A percentile compares a stretch with the other conserved stretches of the same genome.
phyloP scores from a whole-genome alignment of 2,888 invertebrate genomes.

The Apotomis turbidana region DNA sequence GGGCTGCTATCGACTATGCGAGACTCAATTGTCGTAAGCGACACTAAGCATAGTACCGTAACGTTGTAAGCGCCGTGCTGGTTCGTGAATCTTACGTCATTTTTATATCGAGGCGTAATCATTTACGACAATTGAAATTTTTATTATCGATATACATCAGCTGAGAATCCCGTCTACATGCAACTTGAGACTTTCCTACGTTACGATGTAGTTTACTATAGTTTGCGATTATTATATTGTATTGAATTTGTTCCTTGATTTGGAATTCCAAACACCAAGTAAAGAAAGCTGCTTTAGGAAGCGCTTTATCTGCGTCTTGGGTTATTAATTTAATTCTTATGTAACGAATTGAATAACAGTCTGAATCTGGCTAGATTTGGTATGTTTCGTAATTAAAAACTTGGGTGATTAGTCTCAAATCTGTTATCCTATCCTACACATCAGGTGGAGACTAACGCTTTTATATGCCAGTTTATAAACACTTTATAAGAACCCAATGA shows the following conservation, averaged over 20 bases:
- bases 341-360: constrained; percentile 46
- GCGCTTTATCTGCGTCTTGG: constrained; percentile 60
- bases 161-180: constrained; percentile 19
- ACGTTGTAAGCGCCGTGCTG: no score
- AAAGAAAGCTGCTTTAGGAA: constrained; percentile 80
- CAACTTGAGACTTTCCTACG: neutral
- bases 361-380: neutral
- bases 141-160: constrained; percentile 16
- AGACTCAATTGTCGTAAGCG: no score
- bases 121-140: no score
- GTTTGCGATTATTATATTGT: constrained; percentile 41
- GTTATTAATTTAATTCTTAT: constrained; percentile 66
- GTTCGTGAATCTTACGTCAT: no score
- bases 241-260: constrained; percentile 74
- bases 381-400: constrained; percentile 3
- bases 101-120: no score
- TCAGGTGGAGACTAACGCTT: no score
- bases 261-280: constrained; percentile 76
- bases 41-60: no score
- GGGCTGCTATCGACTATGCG: no score
- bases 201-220: neutral
- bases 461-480: no score
- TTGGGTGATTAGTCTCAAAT: neutral
- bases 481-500: no score
- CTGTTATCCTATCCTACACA: no score